phyloP scores from a whole-genome alignment of 2,113 vertebrate genomes.

The Malurus cyaneus region DNA sequence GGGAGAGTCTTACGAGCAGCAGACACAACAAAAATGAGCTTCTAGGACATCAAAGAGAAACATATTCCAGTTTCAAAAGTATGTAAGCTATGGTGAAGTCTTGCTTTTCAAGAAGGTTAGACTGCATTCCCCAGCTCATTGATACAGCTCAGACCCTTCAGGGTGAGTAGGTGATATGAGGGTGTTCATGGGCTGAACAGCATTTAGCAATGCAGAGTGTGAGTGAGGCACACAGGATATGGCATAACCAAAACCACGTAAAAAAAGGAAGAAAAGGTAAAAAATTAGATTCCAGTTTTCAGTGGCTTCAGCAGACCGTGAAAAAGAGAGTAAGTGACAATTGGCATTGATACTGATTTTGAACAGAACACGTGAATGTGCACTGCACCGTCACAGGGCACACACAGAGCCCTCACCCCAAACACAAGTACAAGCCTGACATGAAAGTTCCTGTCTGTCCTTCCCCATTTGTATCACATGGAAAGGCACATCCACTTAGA shows the following conservation, averaged over 20 bases:
- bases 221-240: accelerated
- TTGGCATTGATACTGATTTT: neutral
- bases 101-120: neutral
- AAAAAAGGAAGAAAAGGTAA: neutral
- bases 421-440: neutral
- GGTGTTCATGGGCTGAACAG: no score
- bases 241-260: neutral
- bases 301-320: neutral
- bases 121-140: neutral
- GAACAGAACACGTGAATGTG: neutral
- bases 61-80: neutral
- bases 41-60: neutral
- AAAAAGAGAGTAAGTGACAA: neutral
- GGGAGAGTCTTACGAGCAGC: neutral
- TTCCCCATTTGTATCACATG: neutral
- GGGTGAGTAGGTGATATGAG: neutral
- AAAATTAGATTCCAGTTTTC: neutral
- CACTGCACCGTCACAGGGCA: neutral
- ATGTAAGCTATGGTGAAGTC: neutral
- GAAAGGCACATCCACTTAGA: neutral
- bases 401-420: neutral
- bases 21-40: neutral
- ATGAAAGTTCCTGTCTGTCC: neutral
- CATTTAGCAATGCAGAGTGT: neutral
- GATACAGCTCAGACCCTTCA: neutral